Base-by-base conservation (phyloP, 1,140 invertebrate species). In the Drosophila melanica region DNA sequence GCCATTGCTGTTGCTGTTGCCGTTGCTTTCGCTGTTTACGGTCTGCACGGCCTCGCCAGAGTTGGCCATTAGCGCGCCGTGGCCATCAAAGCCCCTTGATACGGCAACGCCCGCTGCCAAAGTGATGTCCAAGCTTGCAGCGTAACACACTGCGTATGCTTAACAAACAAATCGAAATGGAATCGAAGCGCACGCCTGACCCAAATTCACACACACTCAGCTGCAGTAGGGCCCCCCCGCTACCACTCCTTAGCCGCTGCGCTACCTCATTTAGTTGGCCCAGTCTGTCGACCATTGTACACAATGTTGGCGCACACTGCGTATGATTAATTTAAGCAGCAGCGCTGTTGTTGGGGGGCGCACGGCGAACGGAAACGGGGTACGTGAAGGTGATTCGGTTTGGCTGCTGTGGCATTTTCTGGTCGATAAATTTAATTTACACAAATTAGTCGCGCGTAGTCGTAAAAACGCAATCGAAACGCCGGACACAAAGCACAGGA, bases 361-460 rank as follows among this genome's bases (percentile, higher is more conserved):
- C 27, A 7, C 33, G 37, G 39, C 23, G 18, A 59, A 41, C 14
- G 68, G 20, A 20, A 23, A 53, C 37, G 48, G 53, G 33, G 33
- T 35, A 35, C 7, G 39, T 37, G 48, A 14, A 44, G 66, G 44
- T 44, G 53, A 20, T 57, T 50, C 27, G 47, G 68, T 48, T 48
- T 70, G 81, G 81, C 81, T 86, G 82, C 73, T 87, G 72, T 65
- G 79, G 65, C 76, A 84, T 87, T 87, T 87, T 89, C 82, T 89
- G 82, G 82, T 87, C 82, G 82, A 87, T 87, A 89, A 87, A 87
- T 87, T 89, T 87, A 87, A 87, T 87, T 87, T 87, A 87, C 82
- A 87, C 82, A 87, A 87, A 87, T 87, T 87, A 87, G 84, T 87
- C 82, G 79, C 84, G 82, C 84, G 62, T 87, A 76, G 82, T 87